A percentile compares a stretch with the other conserved stretches of the same genome.
phyloP scores from a whole-genome alignment of 1,140 invertebrate species.

The Drosophila rhopaloa region DNA sequence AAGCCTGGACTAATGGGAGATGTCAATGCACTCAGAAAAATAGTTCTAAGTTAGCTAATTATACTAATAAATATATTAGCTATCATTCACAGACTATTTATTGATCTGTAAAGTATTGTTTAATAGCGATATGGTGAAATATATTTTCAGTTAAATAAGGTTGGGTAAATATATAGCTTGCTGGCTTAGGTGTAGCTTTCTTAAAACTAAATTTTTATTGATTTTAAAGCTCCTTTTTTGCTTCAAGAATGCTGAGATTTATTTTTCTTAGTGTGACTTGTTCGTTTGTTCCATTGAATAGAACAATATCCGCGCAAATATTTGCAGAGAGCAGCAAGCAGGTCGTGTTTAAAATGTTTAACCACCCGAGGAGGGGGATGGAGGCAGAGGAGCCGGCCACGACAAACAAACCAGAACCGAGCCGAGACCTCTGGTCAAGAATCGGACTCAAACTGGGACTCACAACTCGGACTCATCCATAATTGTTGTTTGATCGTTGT shows the following conservation, averaged over 20 bases:
- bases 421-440: slow-evolving; percentile 46
- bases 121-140: too few relatives aligned
- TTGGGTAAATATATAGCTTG: too few relatives aligned
- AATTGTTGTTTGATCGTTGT: slow-evolving; percentile 84
- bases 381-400: neutral
- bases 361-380: slow-evolving; percentile 18
- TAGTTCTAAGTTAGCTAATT: neutral
- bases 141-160: too few relatives aligned
- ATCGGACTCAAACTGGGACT: slow-evolving; percentile 23
- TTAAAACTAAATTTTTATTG: too few relatives aligned
- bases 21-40: slow-evolving; percentile 25
- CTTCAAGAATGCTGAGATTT: neutral
- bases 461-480: slow-evolving; percentile 47
- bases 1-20: slow-evolving; percentile 46
- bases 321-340: slow-evolving; percentile 73
- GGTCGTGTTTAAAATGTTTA: slow-evolving; percentile 64
- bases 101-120: too few relatives aligned
- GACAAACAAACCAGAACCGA: slow-evolving; percentile 14
- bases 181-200: too few relatives aligned
- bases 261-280: slow-evolving; percentile 23
- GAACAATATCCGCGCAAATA: slow-evolving; percentile 82
- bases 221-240: too few relatives aligned
- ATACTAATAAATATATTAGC: too few relatives aligned
- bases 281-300: slow-evolving; percentile 72
- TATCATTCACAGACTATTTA: too few relatives aligned